A percentile compares a stretch with the other conserved stretches of the same genome.
Evolutionary conservation across 2,888 invertebrate genomes (phyloP).

Genomic region (Smittia sp.): DNA sequence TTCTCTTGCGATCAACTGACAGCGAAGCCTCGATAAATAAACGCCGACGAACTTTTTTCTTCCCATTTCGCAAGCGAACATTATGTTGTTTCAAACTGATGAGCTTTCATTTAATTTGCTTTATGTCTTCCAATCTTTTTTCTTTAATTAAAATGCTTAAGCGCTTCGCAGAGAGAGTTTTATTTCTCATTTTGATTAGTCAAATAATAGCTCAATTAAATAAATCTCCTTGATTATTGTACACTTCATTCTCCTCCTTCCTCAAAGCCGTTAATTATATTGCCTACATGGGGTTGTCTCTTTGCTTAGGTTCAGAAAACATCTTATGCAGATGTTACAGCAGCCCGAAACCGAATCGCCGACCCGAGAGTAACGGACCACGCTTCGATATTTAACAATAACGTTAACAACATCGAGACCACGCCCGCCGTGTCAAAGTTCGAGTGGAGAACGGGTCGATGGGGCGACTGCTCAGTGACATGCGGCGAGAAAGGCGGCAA

Average conservation of each 20-base stretch:
- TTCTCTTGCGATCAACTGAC: no score
- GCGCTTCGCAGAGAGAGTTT: not conserved
- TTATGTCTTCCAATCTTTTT: constrained; percentile 9
- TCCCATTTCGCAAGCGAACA: not conserved
- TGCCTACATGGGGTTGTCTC: constrained; percentile 16
- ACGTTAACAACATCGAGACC: constrained; percentile 25
- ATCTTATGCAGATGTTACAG: constrained; percentile 46
- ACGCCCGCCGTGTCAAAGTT: constrained; percentile 45
- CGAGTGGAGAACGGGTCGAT: constrained; percentile 57
- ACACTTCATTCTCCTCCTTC: not conserved
- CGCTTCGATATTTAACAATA: constrained; percentile 33
- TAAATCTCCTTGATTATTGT: not conserved
- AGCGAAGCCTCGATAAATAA: no score
- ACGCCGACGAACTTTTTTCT: no score
- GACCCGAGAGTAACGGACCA: constrained; percentile 42
- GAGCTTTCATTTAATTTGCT: constrained; percentile 17
- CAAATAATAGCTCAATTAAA: constrained; percentile 27
- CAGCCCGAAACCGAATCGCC: constrained; percentile 45
- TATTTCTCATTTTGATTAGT: constrained; percentile 17
- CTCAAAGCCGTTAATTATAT: constrained; percentile 3
- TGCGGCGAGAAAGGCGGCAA: constrained; percentile 58
- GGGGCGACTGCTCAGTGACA: constrained; percentile 60
- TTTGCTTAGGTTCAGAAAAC: constrained; percentile 41
- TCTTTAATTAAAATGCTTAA: constrained; percentile 23
- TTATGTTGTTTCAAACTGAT: constrained; percentile 2